Base-by-base conservation (phyloP, 2,888 invertebrate species). In the Synergus itoensis region DNA sequence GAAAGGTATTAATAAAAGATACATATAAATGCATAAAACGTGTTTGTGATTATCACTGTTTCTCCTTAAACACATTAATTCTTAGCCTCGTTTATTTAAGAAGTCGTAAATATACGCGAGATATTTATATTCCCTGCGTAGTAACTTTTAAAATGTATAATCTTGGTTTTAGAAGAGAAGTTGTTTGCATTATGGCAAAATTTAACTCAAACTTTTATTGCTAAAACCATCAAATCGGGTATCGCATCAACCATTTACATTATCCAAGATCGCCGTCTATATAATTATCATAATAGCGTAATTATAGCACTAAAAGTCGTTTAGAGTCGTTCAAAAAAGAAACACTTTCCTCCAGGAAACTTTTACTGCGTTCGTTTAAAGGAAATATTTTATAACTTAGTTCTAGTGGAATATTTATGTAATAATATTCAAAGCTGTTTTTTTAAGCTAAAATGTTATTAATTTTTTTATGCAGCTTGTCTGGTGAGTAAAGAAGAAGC, bases 261-360 rank as follows among this genome's bases (percentile, higher is more conserved):
- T 18, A 60, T n/a, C 21, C 18, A 60, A 60, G 18, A 60, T 21
- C 4, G 7, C 48, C 3, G 57, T 16, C n/a, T 21, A 60, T 21
- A 60, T 60, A 60, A 60, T 60, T 60, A 60, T 60, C 11, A 60
- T 60, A 60, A 60, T 53, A 53, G n/a, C n/a, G 16, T n/a, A 53
- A 21, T 18, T 60, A 21, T 3, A 21, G 12, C 60, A 60, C 21
- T 60, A 14, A 60, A 28, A 60, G 1, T 60, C 60, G 60, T 60
- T 60, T 11, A 21, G 18, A 21, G 12, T 21, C 21, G 60, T 60
- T 1, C 1, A 4, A 21, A 60, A 60, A 21, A 60, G 11, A 28
- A 45, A 45, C 45, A 45, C 14, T 45, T 21, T 60, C 5, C 4
- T 60, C 12, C 5, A 21, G 21, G 5, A 21, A 60, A 60, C 1